Conservation (phyloP, 1,140 invertebrate genomes). For the Euwallacea fornicatus region DNA sequence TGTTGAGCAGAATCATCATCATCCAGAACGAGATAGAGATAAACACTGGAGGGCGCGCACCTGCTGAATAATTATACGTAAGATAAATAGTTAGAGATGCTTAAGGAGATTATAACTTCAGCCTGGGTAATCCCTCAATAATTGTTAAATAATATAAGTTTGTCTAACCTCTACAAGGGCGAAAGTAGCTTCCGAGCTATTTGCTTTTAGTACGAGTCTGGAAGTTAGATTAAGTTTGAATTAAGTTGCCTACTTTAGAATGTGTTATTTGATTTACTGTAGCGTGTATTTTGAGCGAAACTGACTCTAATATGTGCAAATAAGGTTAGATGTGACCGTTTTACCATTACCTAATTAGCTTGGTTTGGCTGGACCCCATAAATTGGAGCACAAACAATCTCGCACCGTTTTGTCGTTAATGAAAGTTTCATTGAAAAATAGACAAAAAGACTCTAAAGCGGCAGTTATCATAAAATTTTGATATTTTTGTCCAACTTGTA, state of each 20-base stretch:
- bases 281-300: no score
- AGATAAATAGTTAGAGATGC: slow-evolving; percentile 26
- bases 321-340: no score
- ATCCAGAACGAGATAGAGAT: slow-evolving; percentile 1
- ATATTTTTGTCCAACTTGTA: no score
- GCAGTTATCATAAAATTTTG: no score
- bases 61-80: slow-evolving; percentile 17
- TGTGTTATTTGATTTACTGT: no score
- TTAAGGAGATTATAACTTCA: slow-evolving; percentile 20
- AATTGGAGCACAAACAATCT: no score
- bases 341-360: no score
- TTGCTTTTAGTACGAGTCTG: background rate
- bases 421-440: no score
- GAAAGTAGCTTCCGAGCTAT: slow-evolving; percentile 16
- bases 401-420: no score
- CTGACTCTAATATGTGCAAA: no score
- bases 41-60: slow-evolving; percentile 19
- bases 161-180: slow-evolving; percentile 12
- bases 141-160: slow-evolving; percentile 28
- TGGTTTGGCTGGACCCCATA: no score
- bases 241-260: background rate
- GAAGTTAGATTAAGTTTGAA: slow-evolving; percentile 7
- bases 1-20: slow-evolving; percentile 9
- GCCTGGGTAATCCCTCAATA: slow-evolving; percentile 20
- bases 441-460: no score